Conservation (phyloP, 2,113 vertebrate species). For the Aptenodytes forsteri region DNA sequence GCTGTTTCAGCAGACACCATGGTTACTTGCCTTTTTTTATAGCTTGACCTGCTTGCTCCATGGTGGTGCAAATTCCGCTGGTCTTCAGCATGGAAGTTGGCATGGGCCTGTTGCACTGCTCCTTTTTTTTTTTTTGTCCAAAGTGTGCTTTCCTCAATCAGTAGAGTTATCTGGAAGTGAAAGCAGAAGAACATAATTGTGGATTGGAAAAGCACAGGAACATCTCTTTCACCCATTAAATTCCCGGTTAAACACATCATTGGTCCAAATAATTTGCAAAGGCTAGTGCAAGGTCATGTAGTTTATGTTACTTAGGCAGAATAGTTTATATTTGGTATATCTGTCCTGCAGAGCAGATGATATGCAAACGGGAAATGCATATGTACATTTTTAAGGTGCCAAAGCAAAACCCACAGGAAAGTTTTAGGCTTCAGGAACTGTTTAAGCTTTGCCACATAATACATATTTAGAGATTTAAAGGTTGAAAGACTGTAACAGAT, state of each 20-base stretch:
- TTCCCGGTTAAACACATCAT: slow-evolving; percentile 28
- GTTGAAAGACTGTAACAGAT: neutral
- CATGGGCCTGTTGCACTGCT: neutral
- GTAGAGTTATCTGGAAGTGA: neutral
- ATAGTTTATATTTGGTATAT: neutral
- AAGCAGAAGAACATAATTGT: neutral
- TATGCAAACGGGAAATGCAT: neutral
- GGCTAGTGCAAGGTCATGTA: neutral
- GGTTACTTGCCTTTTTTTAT: neutral
- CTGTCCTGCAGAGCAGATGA: neutral
- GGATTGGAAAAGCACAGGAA: neutral
- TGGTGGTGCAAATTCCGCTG: neutral
- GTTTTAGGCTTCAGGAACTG: neutral
- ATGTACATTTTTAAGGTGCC: neutral
- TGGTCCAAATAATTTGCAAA: slow-evolving; percentile 5
- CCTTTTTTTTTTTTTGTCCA: too few species aligned
- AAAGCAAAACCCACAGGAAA: neutral
- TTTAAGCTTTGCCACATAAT: neutral
- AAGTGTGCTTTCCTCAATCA: neutral
- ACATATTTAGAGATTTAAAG: neutral
- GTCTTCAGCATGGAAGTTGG: neutral
- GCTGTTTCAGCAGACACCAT: neutral
- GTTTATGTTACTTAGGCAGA: slow-evolving; percentile 1
- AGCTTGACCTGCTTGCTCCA: neutral
- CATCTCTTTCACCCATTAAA: neutral